Conservation (phyloP, 2,797 vertebrate species). For the Poeciliopsis paucimaculata region DNA sequence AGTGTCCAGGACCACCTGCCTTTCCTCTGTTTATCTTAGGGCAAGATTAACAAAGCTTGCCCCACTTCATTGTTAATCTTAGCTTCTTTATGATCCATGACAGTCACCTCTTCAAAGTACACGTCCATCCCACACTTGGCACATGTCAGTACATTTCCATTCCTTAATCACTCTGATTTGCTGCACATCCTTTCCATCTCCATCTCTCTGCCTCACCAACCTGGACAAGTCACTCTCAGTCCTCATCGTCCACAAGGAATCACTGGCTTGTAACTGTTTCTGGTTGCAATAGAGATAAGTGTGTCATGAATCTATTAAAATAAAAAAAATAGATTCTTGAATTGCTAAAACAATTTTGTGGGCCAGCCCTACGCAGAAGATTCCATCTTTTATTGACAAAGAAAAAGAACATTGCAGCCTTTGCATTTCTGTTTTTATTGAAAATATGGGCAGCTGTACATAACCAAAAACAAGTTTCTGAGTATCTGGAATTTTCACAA, state of each 20-base stretch:
- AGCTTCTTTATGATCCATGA: neutral
- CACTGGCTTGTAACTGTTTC: neutral
- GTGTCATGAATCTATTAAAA: neutral
- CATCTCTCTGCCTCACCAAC: neutral
- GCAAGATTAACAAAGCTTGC: neutral
- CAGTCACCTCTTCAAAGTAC: neutral
- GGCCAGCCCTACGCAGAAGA: neutral
- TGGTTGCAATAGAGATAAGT: neutral
- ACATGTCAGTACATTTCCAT: neutral
- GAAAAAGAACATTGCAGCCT: neutral
- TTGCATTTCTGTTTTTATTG: conserved; percentile 71
- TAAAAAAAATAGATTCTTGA: neutral
- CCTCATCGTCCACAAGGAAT: neutral
- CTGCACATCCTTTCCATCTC: neutral
- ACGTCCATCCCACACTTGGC: neutral
- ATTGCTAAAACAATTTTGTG: neutral
- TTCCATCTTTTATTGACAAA: neutral
- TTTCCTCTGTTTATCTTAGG: neutral
- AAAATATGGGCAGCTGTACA: conserved; percentile 67
- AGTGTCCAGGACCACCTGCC: too few relatives aligned
- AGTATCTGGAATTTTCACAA: conserved; percentile 54
- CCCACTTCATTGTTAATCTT: neutral
- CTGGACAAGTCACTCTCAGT: neutral
- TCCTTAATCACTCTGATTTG: neutral
- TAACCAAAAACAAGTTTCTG: conserved; percentile 50